Evolutionary conservation across 2,113 vertebrate species (phyloP).

Genomic region (Bubo bubo): DNA sequence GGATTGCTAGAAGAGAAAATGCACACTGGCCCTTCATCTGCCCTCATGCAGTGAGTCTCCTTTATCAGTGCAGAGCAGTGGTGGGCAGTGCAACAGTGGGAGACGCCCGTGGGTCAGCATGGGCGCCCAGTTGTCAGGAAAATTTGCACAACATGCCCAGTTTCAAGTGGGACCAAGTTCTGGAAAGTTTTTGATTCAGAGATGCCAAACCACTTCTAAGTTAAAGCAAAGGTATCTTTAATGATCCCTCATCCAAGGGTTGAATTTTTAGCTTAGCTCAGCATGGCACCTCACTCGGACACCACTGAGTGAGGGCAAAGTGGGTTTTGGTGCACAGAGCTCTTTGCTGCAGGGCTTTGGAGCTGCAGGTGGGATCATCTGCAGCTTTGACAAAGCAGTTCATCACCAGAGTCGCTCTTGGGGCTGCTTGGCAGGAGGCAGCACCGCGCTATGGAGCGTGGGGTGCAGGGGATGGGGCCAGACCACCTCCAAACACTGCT

Average conservation of each 20-base stretch:
- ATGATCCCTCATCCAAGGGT: background rate
- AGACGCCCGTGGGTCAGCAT: background rate
- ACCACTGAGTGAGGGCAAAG: background rate
- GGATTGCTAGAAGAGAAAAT: background rate
- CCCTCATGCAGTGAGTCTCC: fast-evolving
- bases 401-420: background rate
- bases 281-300: background rate
- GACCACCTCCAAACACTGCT: background rate
- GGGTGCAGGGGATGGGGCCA: background rate
- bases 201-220: background rate
- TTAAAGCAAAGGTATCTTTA: background rate
- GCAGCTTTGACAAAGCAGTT: background rate
- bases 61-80: background rate
- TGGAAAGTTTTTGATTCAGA: background rate
- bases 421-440: background rate
- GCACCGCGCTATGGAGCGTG: fast-evolving
- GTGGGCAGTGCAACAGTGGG: background rate
- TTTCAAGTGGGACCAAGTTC: background rate
- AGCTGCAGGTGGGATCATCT: background rate
- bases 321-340: background rate
- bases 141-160: background rate
- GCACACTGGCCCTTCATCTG: background rate
- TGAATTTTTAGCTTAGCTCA: background rate
- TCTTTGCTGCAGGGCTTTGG: background rate
- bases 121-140: background rate